Percentiles rank a stretch among this genome's conserved stretches.
Evolutionary conservation across 2,113 vertebrate genomes (phyloP).

Genomic region (Anarhynchus alexandrinus): DNA sequence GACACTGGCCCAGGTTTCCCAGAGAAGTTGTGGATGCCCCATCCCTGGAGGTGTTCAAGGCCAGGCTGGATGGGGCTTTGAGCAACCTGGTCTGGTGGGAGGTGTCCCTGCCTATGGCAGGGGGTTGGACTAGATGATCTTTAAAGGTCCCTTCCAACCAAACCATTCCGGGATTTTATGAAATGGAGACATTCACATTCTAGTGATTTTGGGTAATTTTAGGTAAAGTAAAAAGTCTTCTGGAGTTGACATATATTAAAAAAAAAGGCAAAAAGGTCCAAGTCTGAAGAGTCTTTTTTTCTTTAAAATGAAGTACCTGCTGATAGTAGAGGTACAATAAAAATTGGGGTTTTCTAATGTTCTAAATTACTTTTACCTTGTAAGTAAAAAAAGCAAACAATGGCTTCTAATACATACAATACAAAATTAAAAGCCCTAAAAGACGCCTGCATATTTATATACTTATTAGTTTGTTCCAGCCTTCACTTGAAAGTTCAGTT

Average conservation of each 20-base stretch:
- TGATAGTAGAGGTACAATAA: neutral
- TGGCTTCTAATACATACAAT: neutral
- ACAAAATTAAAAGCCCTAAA: conserved; percentile 22
- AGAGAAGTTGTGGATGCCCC: neutral
- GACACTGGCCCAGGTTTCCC: neutral
- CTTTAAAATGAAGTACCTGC: neutral
- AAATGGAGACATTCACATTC: neutral
- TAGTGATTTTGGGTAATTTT: neutral
- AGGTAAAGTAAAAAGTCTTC: neutral
- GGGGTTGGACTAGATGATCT: neutral
- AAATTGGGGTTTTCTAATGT: neutral
- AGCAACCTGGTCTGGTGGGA: neutral
- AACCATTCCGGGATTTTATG: neutral
- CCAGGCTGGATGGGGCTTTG: neutral
- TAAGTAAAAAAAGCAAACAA: neutral
- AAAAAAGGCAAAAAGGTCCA: neutral
- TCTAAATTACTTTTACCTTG: neutral
- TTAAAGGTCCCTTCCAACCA: neutral
- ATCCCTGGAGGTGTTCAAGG: neutral
- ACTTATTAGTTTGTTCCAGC: neutral
- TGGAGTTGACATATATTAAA: neutral
- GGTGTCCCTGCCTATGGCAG: neutral
- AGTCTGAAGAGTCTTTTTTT: neutral
- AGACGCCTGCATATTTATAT: neutral
- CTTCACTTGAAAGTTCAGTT: conserved; percentile 5